Percentiles rank a stretch among this genome's conserved stretches.
phyloP scores from a whole-genome alignment of 2,797 vertebrate genomes.

The Pseudocheirus occidentalis region DNA sequence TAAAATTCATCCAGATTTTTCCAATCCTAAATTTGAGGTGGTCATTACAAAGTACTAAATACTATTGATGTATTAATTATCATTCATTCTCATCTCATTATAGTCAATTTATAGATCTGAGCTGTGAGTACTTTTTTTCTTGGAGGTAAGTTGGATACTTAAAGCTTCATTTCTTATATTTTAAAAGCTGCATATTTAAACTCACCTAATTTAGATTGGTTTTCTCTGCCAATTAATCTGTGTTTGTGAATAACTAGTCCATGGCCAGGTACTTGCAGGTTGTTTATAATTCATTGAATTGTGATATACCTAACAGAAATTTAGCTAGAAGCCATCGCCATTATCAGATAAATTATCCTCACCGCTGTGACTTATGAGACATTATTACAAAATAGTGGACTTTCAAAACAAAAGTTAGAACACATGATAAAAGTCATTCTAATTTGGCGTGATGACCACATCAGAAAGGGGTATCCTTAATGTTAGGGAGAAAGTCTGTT shows the following conservation, averaged over 20 bases:
- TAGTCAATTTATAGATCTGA: not conserved
- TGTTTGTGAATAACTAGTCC: not conserved
- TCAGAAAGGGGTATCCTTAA: accelerated
- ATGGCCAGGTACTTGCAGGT: not conserved
- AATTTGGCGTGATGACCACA: not conserved
- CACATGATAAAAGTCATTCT: not conserved
- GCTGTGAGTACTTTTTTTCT: not conserved
- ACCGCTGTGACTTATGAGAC: not conserved
- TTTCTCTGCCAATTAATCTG: not conserved
- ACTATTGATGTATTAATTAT: not conserved
- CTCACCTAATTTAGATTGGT: not conserved
- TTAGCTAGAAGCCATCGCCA: not conserved
- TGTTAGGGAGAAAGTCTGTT: not conserved
- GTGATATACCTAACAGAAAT: not conserved
- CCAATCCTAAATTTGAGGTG: not conserved
- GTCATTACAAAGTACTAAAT: not conserved
- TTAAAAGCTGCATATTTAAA: not conserved
- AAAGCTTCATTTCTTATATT: not conserved
- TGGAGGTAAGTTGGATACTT: not conserved
- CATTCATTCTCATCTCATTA: not conserved
- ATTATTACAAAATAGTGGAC: not conserved
- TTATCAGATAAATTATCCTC: not conserved
- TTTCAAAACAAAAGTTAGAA: not conserved
- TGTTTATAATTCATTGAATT: not conserved
- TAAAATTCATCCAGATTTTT: not conserved